These are phyloP conservation scores for Acanthornis magna DNA, from an alignment of 2,797 vertebrate species.

Conservation along the genomic window DNA sequence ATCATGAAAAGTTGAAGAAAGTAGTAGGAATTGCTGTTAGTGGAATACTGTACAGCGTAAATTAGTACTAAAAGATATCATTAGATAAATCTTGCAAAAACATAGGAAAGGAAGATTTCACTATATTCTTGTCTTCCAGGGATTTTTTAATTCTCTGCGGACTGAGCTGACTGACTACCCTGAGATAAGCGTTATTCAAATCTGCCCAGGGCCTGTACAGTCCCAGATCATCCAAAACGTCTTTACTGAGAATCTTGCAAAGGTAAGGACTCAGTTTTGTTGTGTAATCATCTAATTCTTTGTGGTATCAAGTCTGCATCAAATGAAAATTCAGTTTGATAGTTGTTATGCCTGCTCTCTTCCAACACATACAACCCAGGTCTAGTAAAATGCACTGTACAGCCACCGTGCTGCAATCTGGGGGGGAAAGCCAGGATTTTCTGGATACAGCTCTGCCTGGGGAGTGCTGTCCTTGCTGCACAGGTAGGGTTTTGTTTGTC, in stretches of 20 bases:
- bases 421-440: neutral
- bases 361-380: neutral
- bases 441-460: neutral
- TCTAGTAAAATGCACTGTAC: neutral
- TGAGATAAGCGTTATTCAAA: slow-evolving; percentile 84
- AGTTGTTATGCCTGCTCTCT: neutral
- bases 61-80: neutral
- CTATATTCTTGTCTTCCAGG: slow-evolving; percentile 70
- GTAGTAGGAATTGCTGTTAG: neutral
- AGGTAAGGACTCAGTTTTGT: slow-evolving; percentile 72
- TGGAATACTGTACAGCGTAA: neutral
- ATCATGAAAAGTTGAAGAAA: neutral
- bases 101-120: neutral
- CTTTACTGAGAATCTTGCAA: slow-evolving; percentile 81
- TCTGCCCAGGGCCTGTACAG: slow-evolving; percentile 90
- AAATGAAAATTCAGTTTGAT: neutral
- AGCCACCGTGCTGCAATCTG: neutral
- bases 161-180: slow-evolving; percentile 84
- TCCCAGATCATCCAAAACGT: slow-evolving; percentile 89
- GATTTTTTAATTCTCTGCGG: slow-evolving; percentile 90
- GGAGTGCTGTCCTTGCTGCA: neutral
- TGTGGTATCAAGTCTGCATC: neutral
- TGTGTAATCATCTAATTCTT: neutral
- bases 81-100: neutral
- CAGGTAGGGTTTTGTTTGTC: slow-evolving; percentile 15